These are phyloP conservation scores for Polyploca ridens DNA, from an alignment of 2,888 invertebrate species.

Conservation along the genomic window DNA sequence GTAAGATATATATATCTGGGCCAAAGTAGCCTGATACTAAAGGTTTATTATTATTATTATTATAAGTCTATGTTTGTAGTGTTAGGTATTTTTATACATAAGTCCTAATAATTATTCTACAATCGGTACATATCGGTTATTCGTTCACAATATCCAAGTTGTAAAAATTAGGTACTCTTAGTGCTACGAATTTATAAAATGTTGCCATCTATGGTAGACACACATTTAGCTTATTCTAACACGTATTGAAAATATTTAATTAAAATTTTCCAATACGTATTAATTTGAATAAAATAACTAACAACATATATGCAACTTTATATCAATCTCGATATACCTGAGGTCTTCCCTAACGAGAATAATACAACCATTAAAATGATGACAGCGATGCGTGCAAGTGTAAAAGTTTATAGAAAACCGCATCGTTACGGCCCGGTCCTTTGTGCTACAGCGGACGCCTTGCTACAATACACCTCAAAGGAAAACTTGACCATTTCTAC, in stretches of 20 bases:
- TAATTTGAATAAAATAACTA: no score
- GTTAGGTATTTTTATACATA: neutral
- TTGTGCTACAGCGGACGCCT: slow-evolving; percentile 43
- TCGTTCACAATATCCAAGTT: no score
- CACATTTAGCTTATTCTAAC: no score
- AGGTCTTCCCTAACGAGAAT: slow-evolving; percentile 16
- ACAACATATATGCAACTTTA: neutral
- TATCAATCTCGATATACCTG: neutral
- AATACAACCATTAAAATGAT: slow-evolving; percentile 69
- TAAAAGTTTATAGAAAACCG: slow-evolving; percentile 53
- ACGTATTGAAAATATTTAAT: no score
- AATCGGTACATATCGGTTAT: neutral
- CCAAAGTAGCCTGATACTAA: no score
- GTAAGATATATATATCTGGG: no score
- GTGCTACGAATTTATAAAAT: no score
- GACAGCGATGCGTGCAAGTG: slow-evolving; percentile 59
- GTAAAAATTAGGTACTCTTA: no score
- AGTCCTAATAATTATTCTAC: neutral
- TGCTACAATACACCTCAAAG: slow-evolving; percentile 40
- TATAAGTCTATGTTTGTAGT: neutral
- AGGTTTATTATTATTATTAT: no score
- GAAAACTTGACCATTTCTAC: slow-evolving; percentile 35
- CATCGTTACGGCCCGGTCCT: slow-evolving; percentile 51
- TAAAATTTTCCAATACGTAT: no score
- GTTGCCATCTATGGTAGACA: no score